Evolutionary conservation across 2,888 invertebrate genomes (phyloP).

Genomic region (Aphidoletes aphidimyza): DNA sequence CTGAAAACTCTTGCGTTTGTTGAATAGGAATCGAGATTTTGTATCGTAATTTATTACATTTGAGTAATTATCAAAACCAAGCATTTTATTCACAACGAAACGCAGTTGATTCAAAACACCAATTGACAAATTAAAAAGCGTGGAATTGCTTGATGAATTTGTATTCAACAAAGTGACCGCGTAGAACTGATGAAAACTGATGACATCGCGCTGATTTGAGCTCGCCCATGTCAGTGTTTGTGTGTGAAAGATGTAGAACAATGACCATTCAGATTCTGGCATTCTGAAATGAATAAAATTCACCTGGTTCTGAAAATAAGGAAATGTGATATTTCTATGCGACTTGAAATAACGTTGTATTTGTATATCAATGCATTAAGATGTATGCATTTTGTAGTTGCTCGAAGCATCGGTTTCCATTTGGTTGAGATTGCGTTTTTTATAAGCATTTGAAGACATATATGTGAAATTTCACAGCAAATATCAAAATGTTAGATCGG

Average conservation of each 20-base stretch:
- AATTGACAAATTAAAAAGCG: constrained; percentile 26
- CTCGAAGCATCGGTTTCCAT: neutral
- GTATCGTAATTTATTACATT: constrained; percentile 24
- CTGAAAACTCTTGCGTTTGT: too few species aligned
- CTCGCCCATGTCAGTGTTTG: neutral
- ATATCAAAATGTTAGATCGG: too few species aligned
- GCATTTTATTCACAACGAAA: neutral
- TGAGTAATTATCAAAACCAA: constrained; percentile 5
- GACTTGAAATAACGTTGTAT: neutral
- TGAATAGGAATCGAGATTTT: neutral
- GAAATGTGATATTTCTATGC: constrained; percentile 18
- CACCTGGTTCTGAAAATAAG: neutral
- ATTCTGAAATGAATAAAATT: too few species aligned
- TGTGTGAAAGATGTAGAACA: neutral
- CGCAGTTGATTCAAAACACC: neutral
- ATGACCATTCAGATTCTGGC: neutral
- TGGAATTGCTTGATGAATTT: constrained; percentile 12
- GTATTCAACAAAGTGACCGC: neutral
- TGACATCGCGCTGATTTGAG: too few species aligned
- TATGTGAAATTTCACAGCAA: too few species aligned
- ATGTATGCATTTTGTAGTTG: neutral
- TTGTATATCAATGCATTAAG: neutral
- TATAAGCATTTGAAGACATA: too few species aligned
- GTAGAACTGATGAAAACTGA: neutral
- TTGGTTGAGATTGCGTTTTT: neutral